These are phyloP conservation scores for Gorsachius magnificus DNA, from an alignment of 2,797 vertebrate genomes.

Conservation along the genomic window DNA sequence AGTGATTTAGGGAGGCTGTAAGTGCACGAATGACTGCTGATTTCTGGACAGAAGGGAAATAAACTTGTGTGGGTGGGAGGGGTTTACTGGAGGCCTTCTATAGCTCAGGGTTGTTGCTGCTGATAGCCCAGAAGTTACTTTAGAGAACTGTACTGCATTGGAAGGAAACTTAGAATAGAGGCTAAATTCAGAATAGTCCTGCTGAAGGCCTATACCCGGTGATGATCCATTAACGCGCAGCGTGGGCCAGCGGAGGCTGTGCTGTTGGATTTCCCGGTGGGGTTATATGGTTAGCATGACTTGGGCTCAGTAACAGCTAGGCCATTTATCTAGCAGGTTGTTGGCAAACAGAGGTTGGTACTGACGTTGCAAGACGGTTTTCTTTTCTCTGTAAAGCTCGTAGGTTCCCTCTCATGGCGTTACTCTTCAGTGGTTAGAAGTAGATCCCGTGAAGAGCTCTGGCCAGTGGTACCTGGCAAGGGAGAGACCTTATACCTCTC, in stretches of 20 bases:
- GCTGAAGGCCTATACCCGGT: background rate
- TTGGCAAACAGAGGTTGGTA: background rate
- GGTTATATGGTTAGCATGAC: background rate
- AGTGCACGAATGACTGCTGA: fast-evolving
- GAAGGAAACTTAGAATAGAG: background rate
- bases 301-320: background rate
- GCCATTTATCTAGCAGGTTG: background rate
- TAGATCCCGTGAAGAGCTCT: background rate
- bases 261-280: background rate
- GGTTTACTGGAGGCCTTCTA: background rate
- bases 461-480: background rate
- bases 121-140: background rate
- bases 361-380: background rate
- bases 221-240: background rate
- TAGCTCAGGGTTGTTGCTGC: background rate
- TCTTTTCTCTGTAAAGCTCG: background rate
- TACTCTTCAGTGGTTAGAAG: background rate
- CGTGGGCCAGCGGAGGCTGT: background rate
- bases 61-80: background rate
- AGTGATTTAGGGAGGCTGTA: background rate
- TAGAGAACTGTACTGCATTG: background rate
- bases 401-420: background rate
- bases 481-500: background rate
- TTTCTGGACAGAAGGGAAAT: background rate
- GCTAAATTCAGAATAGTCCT: background rate